Conservation (phyloP, 2,797 vertebrate species). For the Cottoperca gobio region DNA sequence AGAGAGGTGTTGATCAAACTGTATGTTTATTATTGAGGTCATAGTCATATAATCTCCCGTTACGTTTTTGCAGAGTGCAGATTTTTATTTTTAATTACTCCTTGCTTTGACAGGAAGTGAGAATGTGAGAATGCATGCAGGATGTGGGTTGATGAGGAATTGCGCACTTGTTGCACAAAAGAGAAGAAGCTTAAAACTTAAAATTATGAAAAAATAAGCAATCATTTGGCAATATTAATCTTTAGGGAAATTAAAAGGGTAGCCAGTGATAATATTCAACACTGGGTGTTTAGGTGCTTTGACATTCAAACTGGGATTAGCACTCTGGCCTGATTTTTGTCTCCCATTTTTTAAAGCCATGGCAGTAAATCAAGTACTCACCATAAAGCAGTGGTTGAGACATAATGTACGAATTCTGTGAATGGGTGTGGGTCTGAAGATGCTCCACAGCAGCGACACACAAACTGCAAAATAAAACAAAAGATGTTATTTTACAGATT, state of each 20-base stretch:
- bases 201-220: neutral
- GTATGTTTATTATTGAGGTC: too few species aligned
- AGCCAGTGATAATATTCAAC: neutral
- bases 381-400: constrained; percentile 97
- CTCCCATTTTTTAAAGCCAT: constrained; percentile 14
- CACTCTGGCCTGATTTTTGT: constrained; percentile 41
- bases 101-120: neutral
- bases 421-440: constrained; percentile 97
- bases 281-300: constrained; percentile 19
- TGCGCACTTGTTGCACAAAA: neutral
- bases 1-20: neutral
- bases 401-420: constrained; percentile 96
- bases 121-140: neutral
- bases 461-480: constrained; percentile 84
- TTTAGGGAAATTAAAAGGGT: too few species aligned
- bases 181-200: neutral
- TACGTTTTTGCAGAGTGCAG: neutral
- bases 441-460: constrained; percentile 95
- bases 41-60: too few species aligned
- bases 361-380: constrained; percentile 79
- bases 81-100: neutral
- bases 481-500: neutral
- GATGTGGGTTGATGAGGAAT: neutral
- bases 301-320: constrained; percentile 57
- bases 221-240: neutral